Evolutionary conservation across 2,113 vertebrate species (phyloP).

Genomic region (Elephantulus edwardii): DNA sequence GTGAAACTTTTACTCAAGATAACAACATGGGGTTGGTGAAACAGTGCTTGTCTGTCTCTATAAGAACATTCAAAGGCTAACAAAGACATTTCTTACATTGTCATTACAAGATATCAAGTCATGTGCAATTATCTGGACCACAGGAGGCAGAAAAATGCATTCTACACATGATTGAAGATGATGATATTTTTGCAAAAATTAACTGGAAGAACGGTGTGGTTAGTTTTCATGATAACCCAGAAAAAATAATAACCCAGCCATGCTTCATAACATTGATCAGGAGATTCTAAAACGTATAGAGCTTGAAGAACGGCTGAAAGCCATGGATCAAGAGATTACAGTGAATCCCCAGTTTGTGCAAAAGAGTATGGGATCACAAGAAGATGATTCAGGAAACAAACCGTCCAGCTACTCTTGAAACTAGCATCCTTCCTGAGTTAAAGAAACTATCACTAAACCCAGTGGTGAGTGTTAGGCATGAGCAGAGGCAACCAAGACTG

Average conservation of each 20-base stretch:
- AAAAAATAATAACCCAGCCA: conserved; percentile 99
- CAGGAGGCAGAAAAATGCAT: too few species aligned
- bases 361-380: conserved; percentile 99
- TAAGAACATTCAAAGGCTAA: conserved; percentile 99
- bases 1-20: conserved; percentile 94
- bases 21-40: conserved; percentile 98
- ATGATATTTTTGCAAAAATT: conserved; percentile 99
- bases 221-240: conserved; percentile 99
- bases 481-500: conserved; percentile 83
- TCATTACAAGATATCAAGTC: too few species aligned
- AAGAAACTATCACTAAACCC: conserved; percentile 73
- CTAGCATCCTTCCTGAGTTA: conserved; percentile 70
- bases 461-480: conserved; percentile 70
- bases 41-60: conserved; percentile 98
- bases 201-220: conserved; percentile 99
- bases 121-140: too few species aligned
- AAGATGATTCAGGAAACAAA: conserved; percentile 99
- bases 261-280: conserved; percentile 99
- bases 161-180: conserved; percentile 99
- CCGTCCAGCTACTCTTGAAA: conserved; percentile 99
- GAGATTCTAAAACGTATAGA: conserved; percentile 99
- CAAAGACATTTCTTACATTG: too few species aligned
- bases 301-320: conserved; percentile 97
- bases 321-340: conserved; percentile 99
- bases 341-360: conserved; percentile 99